phyloP scores from a whole-genome alignment of 2,797 vertebrate genomes.

The Acanthis flammea region DNA sequence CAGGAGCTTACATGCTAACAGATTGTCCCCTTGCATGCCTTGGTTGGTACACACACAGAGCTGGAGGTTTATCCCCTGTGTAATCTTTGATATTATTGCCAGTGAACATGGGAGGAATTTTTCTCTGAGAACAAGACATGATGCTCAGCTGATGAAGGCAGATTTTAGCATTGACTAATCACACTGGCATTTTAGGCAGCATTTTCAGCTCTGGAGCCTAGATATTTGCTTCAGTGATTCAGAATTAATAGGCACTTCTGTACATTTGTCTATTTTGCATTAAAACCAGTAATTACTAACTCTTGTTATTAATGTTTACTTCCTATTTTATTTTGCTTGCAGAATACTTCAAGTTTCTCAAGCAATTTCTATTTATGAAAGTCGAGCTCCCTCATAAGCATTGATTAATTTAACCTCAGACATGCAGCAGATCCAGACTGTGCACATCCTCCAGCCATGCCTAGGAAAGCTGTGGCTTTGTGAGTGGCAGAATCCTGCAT shows the following conservation, averaged over 20 bases:
- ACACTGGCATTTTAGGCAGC: neutral
- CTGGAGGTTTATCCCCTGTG: neutral
- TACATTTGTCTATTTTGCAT: conserved; percentile 27
- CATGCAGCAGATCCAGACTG: neutral
- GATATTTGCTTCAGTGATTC: neutral
- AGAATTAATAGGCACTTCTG: conserved; percentile 29
- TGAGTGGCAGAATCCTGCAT: neutral
- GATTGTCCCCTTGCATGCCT: neutral
- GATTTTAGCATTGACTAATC: conserved; percentile 29
- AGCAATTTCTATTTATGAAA: neutral
- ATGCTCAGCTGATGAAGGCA: neutral
- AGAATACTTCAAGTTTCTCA: neutral
- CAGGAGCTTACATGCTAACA: neutral
- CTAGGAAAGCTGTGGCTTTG: neutral
- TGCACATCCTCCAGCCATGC: neutral
- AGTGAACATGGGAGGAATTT: neutral
- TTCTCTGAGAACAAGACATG: neutral
- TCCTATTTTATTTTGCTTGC: neutral
- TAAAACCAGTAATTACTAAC: conserved; percentile 10
- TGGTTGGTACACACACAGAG: neutral
- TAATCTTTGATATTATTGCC: neutral
- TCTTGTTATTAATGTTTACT: neutral
- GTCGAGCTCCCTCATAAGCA: neutral
- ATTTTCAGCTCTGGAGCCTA: neutral
- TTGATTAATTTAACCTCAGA: neutral